Evolutionary conservation across 2,797 vertebrate species (phyloP).

Genomic region (Oryzias sinensis): DNA sequence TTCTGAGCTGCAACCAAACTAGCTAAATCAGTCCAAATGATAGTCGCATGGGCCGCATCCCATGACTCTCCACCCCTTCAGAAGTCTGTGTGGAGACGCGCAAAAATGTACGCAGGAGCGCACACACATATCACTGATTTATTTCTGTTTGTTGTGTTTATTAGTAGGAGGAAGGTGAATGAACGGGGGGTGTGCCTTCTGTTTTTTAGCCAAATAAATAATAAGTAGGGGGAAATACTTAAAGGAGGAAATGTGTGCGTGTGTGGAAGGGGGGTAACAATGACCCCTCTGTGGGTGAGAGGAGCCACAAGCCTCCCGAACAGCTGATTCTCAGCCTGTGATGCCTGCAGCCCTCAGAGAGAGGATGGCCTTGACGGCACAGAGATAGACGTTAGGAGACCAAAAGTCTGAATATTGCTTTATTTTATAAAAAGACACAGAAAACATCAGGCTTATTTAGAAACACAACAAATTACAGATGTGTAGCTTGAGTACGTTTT

Average conservation of each 20-base stretch:
- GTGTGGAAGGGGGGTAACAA: conserved; percentile 56
- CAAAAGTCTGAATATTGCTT: conserved; percentile 30
- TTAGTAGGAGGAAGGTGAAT: conserved; percentile 5
- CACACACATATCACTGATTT: conserved; percentile 17
- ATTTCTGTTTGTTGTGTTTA: conserved; percentile 31
- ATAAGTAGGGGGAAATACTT: neutral
- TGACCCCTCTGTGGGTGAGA: conserved; percentile 67
- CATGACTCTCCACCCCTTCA: conserved; percentile 59
- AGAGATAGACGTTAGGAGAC: conserved; percentile 32
- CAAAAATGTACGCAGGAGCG: conserved; percentile 33
- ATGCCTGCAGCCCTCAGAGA: conserved; percentile 44
- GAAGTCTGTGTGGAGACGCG: conserved; percentile 33
- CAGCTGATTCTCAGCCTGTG: conserved; percentile 71
- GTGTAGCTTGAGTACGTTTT: conserved; percentile 1
- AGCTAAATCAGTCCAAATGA: conserved; percentile 57
- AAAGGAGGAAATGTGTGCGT: conserved; percentile 13
- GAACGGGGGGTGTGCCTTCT: conserved; percentile 4
- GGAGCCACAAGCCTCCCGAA: conserved; percentile 62
- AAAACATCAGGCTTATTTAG: conserved; percentile 2
- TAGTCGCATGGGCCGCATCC: conserved; percentile 67
- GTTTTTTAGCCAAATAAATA: conserved; percentile 20
- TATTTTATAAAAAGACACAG: conserved; percentile 3
- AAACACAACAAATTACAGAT: neutral
- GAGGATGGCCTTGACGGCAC: conserved; percentile 27
- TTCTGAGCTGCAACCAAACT: conserved; percentile 53